Evolutionary conservation across 2,888 invertebrate species (phyloP), one percentile per base, ranked within the genome.

Genomic region (Electrophaes corylata): DNA sequence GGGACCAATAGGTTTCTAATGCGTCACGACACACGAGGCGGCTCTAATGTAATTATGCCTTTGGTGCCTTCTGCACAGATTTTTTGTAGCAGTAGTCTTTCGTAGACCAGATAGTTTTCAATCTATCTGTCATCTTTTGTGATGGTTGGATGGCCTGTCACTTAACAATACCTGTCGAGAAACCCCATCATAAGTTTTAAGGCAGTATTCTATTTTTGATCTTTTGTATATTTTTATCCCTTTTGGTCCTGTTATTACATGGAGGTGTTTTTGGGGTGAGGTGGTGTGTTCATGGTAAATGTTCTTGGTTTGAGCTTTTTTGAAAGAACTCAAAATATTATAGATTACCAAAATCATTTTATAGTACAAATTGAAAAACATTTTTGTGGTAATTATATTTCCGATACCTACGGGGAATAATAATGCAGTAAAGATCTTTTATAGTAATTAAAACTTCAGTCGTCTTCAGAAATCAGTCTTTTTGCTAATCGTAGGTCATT

Each of bases 231-330:
- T 40, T 19, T 29, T 18, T 8, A 58, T 26, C 0, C 53, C 53
- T n/a, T 26, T 19, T 10, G 58, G 23, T 6, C 53, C 40, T 0
- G 48, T 26, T 1, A 41, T 31, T 8, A 58, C 40, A 45, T 58
- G 58, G 0, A 58, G n/a, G 2, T 4, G 26, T 8, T 35, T 53
- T 29, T 49, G 48, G 3, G 57, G 46, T 20, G 33, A 45, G 3
- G 39, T 53, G 1, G 44, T 58, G 33, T 58, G 58, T 40, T 44
- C 47, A 33, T 58, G 58, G 11, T 19, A 58, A 3, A 26, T 37
- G 23, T 49, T 39, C 23, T 26, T 19, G 0, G 11, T 14, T 3
- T 29, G 44, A 31, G 11, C 6, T 16, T 8, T 12, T 44, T 37
- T 50, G 11, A 5, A 5, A n/a, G 37, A 44, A 23, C 14, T 8